A percentile compares a stretch with the other conserved stretches of the same genome.
Conservation (phyloP, 2,113 vertebrate species). For the Cynocephalus volans region DNA sequence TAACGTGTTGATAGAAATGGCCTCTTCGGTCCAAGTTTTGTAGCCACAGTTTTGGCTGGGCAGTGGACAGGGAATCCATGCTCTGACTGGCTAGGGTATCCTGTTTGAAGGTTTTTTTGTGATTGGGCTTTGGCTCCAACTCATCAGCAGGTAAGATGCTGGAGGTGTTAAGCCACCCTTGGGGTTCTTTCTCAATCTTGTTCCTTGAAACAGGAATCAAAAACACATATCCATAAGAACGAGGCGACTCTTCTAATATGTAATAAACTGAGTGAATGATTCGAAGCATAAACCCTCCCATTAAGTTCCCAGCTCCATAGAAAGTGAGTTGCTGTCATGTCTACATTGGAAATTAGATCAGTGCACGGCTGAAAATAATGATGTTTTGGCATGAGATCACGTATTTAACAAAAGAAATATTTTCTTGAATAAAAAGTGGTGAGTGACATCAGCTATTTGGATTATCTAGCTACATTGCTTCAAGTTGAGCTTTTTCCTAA, state of each 20-base stretch:
- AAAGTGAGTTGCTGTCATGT: not conserved
- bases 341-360: constrained; percentile 21
- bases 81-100: not conserved
- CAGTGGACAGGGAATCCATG: not conserved
- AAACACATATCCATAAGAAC: not conserved
- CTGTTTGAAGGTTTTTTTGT: not conserved
- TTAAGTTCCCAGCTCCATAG: not conserved
- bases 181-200: constrained; percentile 12
- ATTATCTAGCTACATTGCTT: constrained; percentile 56
- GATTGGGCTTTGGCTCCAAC: not conserved
- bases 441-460: constrained; percentile 73
- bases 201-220: constrained; percentile 24
- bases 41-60: not conserved
- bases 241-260: not conserved
- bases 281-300: not conserved
- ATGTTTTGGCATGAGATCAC: constrained; percentile 21
- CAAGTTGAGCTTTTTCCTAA: constrained; percentile 28
- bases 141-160: not conserved
- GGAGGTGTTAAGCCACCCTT: not conserved
- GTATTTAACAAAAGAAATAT: constrained; percentile 62
- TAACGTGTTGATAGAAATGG: not conserved
- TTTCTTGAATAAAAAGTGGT: constrained; percentile 66
- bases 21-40: not conserved
- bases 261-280: not conserved
- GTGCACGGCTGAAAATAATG: not conserved